phyloP scores from a whole-genome alignment of 2,797 vertebrate species.

The Chaunax sp. region DNA sequence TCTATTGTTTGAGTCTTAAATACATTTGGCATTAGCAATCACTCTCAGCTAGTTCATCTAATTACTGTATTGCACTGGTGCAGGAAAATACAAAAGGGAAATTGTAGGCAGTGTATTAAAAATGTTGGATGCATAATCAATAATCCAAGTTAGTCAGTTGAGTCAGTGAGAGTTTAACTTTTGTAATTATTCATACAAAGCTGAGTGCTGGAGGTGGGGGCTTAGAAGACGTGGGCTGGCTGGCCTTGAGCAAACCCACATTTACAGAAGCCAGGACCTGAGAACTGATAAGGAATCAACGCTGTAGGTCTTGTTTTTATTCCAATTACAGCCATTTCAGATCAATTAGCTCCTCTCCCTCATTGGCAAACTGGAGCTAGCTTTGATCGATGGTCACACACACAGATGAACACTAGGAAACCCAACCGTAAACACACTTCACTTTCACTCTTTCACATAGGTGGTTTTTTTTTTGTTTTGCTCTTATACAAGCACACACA shows the following conservation, averaged over 20 bases:
- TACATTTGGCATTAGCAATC: conserved; percentile 58
- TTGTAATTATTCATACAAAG: conserved; percentile 54
- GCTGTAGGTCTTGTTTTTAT: conserved; percentile 76
- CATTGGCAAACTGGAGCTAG: conserved; percentile 41
- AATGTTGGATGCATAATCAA: conserved; percentile 40
- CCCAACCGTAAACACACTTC: conserved; percentile 20
- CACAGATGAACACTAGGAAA: conserved; percentile 29
- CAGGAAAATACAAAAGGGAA: conserved; percentile 23
- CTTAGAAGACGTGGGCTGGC: conserved; percentile 31
- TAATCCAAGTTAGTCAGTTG: conserved; percentile 49
- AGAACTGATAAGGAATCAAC: conserved; percentile 65
- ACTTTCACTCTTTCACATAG: conserved; percentile 17
- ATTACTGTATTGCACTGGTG: conserved; percentile 53
- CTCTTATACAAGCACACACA: neutral
- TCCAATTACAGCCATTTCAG: conserved; percentile 78
- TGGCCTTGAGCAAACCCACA: conserved; percentile 44
- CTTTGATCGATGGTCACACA: conserved; percentile 71
- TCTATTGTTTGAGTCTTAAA: conserved; percentile 65
- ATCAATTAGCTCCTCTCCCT: conserved; percentile 73
- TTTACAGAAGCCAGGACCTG: conserved; percentile 51
- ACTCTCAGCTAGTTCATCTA: conserved; percentile 54
- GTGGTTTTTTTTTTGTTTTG: neutral
- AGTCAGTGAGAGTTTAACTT: conserved; percentile 56
- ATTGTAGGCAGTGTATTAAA: conserved; percentile 44
- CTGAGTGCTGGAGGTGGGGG: conserved; percentile 29